phyloP scores from a whole-genome alignment of 2,888 invertebrate genomes.

The Cybosia mesomella region DNA sequence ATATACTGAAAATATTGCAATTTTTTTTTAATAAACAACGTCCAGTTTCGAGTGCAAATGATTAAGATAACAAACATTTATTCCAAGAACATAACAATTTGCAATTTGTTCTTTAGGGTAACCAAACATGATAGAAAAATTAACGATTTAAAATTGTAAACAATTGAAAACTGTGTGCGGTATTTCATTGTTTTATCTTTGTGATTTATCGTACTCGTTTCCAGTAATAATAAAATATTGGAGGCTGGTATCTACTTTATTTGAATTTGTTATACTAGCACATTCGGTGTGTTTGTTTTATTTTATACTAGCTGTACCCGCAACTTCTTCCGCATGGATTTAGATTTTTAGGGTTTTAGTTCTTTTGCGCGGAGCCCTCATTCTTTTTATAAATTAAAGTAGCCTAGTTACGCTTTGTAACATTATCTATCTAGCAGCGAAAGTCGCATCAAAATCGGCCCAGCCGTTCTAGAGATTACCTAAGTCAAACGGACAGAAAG shows the following conservation, averaged over 20 bases:
- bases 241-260: constrained; percentile 11
- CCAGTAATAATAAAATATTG: constrained; percentile 19
- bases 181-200: constrained; percentile 17
- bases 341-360: too few relatives aligned
- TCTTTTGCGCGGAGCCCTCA: too few relatives aligned
- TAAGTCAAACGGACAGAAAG: too few relatives aligned
- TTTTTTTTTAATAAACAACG: not conserved
- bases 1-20: not conserved
- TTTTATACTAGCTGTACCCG: too few relatives aligned
- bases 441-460: too few relatives aligned
- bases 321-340: too few relatives aligned
- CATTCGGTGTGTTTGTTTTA: not conserved
- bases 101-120: constrained; percentile 1
- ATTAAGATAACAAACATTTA: constrained; percentile 5
- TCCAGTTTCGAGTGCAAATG: not conserved
- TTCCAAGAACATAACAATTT: constrained; percentile 4
- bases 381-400: too few relatives aligned
- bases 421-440: too few relatives aligned
- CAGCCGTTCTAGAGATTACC: too few relatives aligned
- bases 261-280: constrained; percentile 2
- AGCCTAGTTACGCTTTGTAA: too few relatives aligned
- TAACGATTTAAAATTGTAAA: constrained; percentile 8
- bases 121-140: constrained; percentile 9
- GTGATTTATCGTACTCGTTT: constrained; percentile 31
- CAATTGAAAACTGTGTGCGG: not conserved